phyloP scores from a whole-genome alignment of 2,797 vertebrate genomes.

The Tarsius wallacei region DNA sequence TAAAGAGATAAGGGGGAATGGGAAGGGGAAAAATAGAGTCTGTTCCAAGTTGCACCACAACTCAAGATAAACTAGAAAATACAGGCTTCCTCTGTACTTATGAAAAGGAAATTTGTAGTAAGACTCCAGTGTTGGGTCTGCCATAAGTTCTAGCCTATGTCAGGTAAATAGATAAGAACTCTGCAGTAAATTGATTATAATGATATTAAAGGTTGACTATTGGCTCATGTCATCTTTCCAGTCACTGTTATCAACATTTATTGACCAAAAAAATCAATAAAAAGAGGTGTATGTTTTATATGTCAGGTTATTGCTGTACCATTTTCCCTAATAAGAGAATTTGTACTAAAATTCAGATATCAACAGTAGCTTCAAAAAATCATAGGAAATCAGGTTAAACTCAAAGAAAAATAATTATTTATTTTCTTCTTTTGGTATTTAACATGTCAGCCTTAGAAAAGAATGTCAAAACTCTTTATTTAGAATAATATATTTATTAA shows the following conservation, averaged over 20 bases:
- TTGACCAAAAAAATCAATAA: background rate
- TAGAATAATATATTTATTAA: constrained; percentile 41
- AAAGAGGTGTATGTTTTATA: background rate
- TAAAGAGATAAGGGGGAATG: background rate
- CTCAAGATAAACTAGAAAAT: constrained; percentile 12
- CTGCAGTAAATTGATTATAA: background rate
- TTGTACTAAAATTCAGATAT: background rate
- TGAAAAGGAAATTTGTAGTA: background rate
- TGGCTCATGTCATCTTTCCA: background rate
- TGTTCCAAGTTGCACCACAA: background rate
- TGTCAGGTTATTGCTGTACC: background rate
- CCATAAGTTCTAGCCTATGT: background rate
- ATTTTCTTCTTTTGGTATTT: constrained; percentile 23
- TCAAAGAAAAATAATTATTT: background rate
- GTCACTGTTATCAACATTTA: background rate
- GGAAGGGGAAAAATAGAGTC: background rate
- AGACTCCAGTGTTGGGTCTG: background rate
- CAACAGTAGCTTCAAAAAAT: background rate
- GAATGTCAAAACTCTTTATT: background rate
- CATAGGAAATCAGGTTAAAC: background rate
- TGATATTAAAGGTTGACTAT: background rate
- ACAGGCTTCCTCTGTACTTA: background rate
- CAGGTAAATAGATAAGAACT: background rate
- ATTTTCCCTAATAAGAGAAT: constrained; percentile 9
- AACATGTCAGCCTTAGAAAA: background rate